A percentile compares a stretch with the other conserved stretches of the same genome.
Evolutionary conservation across 2,888 invertebrate genomes (phyloP).

Genomic region (Sphaerophoria taeniata): DNA sequence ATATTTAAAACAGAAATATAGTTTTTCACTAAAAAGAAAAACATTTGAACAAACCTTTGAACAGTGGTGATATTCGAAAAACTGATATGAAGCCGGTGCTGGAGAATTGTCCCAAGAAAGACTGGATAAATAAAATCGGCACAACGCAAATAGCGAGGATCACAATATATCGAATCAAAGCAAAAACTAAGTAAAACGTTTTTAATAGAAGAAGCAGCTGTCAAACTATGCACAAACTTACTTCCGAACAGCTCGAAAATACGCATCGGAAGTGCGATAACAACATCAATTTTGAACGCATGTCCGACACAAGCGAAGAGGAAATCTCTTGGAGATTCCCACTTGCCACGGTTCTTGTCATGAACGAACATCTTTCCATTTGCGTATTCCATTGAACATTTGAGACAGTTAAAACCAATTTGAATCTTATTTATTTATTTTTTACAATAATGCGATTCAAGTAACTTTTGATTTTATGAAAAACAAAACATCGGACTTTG

Average conservation of each 20-base stretch:
- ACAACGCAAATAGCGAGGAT: slow-evolving; percentile 91
- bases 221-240: slow-evolving; percentile 75
- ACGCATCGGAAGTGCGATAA: slow-evolving; percentile 87
- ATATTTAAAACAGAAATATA: background rate
- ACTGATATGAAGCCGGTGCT: slow-evolving; percentile 92
- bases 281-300: slow-evolving; percentile 91
- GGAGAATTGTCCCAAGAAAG: slow-evolving; percentile 93
- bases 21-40: background rate
- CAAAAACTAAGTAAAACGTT: slow-evolving; percentile 73
- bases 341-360: slow-evolving; percentile 85
- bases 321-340: slow-evolving; percentile 90
- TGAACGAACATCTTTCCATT: slow-evolving; percentile 78
- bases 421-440: too few relatives aligned
- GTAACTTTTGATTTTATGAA: too few relatives aligned
- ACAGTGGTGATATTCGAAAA: slow-evolving; percentile 85
- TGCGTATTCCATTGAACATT: background rate
- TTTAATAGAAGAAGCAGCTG: background rate
- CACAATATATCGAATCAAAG: slow-evolving; percentile 81
- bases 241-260: slow-evolving; percentile 76
- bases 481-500: too few relatives aligned
- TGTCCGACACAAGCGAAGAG: slow-evolving; percentile 90
- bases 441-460: too few relatives aligned
- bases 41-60: slow-evolving; percentile 37
- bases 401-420: too few relatives aligned
- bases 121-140: slow-evolving; percentile 93